Base-by-base conservation (phyloP, 2,113 vertebrate species). In the Mesocricetus auratus region DNA sequence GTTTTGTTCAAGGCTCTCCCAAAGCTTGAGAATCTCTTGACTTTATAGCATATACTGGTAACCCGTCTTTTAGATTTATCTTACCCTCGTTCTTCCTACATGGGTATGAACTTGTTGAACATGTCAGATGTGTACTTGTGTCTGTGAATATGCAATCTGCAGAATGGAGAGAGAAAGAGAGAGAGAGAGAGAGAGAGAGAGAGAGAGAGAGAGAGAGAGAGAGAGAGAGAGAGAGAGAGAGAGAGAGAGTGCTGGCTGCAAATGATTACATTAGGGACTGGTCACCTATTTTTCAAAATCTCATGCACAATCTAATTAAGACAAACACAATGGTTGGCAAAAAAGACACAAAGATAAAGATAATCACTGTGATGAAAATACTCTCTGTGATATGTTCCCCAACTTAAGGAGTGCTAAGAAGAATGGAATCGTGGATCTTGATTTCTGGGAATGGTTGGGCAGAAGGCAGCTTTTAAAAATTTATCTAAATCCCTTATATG, bases 281-380 rank as follows among this genome's bases (percentile, higher is more conserved):
- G 74, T 12, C 31, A 87, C 39, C 39, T 29, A 89, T 75, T 69
- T 92, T 71, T 91, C 22, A 83, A 95, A 94, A 42, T 77, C n/a
- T 75, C 68, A 16, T 4, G 15, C 77, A 15, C 31, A 33, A 12
- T 31, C 15, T 68, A 50, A 29, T 74, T 68, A 93, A 89, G 62
- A 62, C 86, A 78, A 50, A 16, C 19, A 64, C 26, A 50, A 16
- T n/a, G 16, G n/a, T 66, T 92, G 29, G 4, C 42, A 39, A 79
- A 82, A 26, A 90, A 45, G n/a, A 6, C 10, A 42, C 3, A 47
- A n/a, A 33, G 47, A 60, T 60, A 85, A 83, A 81, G 78, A 58
- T 22, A 81, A 82, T 82, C 33, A 58, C 13, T 45, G 45, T 53
- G 60, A 58, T 53, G 78, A 89, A 69, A 31, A 86, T 68, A 69